Evolutionary conservation across 2,113 vertebrate species (phyloP), one percentile per base, ranked within the genome.

Genomic region (Anolis carolinensis): DNA sequence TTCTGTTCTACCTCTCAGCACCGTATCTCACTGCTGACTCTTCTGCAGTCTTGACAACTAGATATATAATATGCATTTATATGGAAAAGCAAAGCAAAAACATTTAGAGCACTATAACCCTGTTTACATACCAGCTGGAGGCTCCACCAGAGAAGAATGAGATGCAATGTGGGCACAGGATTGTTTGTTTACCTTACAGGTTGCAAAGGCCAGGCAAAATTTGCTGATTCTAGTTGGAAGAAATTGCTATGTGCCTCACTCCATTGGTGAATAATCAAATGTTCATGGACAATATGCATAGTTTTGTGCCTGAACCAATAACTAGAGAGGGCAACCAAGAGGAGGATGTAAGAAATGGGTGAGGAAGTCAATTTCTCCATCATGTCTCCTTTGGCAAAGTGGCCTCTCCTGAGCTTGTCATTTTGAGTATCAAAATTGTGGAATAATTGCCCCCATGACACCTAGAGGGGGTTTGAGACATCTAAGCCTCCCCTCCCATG

Each of bases 11-110:
- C 14, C 3, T 20, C 6, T 0, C n/a, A 62, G 36, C 11, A 11
- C 10, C 27, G 9, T 1, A 3, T 71, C 34, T 87, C 55, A 34
- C 67, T 52, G 32, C n/a, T 63, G 65, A 86, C 50, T 55, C 25
- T 89, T 21, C 79, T 80, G 82, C 63, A 83, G 75, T 62, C 59
- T 30, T 81, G 81, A 76, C 39, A 85, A 76, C 7, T 2, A 32
- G 48, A 48, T 52, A 83, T 27, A 52, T 14, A 72, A 36, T 36
- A 36, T 0, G 1, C 65, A 82, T 85, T 68, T 72, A 75, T 88
- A 62, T 25, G 90, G 62, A 55, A 65, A 0, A 65, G 48, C 75
- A 77, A 59, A 0, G 25, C 16, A 80, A 62, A 89, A 67, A 52
- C 76, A 59, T 52, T 76, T 0, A 0, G 89, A 78, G n/a, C 77